A percentile compares a stretch with the other conserved stretches of the same genome.
phyloP scores from a whole-genome alignment of 2,797 vertebrate species.

The Mastacembelus armatus region DNA sequence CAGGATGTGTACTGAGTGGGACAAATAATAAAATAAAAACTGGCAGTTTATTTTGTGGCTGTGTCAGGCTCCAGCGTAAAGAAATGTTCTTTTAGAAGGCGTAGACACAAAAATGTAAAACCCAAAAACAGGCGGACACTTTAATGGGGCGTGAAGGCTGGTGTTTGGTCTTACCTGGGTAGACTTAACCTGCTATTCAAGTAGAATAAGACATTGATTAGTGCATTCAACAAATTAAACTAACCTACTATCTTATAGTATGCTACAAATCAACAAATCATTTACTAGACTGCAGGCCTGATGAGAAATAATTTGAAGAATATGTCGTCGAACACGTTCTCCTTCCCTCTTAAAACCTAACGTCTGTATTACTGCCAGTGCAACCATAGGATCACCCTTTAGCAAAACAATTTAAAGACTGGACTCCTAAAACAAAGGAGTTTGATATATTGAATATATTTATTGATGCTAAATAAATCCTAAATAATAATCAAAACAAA shows the following conservation, averaged over 20 bases:
- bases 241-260: neutral
- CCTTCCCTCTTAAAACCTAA: too few relatives aligned
- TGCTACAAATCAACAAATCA: neutral
- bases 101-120: neutral
- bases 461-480: too few relatives aligned
- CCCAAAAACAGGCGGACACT: conserved; percentile 5
- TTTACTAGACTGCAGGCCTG: neutral
- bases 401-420: neutral
- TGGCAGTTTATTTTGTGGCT: neutral
- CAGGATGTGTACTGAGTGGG: neutral
- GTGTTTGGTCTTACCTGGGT: conserved; percentile 67
- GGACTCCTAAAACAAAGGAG: neutral
- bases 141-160: conserved; percentile 24
- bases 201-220: conserved; percentile 45
- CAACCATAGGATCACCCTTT: too few relatives aligned
- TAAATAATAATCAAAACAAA: too few relatives aligned
- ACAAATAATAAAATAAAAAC: too few relatives aligned
- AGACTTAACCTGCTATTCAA: conserved; percentile 41
- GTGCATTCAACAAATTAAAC: conserved; percentile 16
- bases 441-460: neutral
- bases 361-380: too few relatives aligned
- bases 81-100: neutral
- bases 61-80: neutral
- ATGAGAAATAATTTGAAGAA: neutral
- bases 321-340: too few relatives aligned